These are phyloP conservation scores for Campylomormyrus numenius DNA, from an alignment of 2,113 vertebrate species.

Conservation along the genomic window DNA sequence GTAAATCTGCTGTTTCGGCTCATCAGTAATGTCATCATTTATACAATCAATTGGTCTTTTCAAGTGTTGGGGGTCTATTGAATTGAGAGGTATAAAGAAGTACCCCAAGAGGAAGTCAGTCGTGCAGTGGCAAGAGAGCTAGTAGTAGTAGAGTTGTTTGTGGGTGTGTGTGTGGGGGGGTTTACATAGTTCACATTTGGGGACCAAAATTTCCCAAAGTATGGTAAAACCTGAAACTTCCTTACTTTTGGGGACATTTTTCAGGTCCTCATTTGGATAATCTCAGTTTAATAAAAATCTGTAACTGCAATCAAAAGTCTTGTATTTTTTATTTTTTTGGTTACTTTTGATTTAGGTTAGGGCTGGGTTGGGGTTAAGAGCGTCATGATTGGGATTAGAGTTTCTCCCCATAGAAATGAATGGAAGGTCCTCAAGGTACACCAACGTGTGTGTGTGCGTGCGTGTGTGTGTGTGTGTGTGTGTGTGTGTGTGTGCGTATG, in stretches of 20 bases:
- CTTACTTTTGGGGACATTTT: too few relatives aligned
- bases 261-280: too few relatives aligned
- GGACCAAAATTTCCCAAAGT: neutral
- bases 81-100: constrained; percentile 62
- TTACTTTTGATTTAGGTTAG: neutral
- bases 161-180: too few relatives aligned
- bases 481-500: neutral
- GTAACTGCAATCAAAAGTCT: neutral
- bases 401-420: neutral
- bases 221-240: too few relatives aligned
- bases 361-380: neutral
- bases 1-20: neutral
- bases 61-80: constrained; percentile 47
- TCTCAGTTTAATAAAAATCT: too few relatives aligned
- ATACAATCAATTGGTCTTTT: constrained; percentile 42
- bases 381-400: neutral
- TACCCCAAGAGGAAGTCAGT: constrained; percentile 33
- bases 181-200: too few relatives aligned
- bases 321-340: neutral
- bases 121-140: constrained; percentile 48
- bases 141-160: neutral
- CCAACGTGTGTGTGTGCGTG: neutral
- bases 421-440: neutral
- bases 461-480: too few relatives aligned
- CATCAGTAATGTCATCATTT: neutral